These are phyloP conservation scores for Noctua janthina DNA, from an alignment of 2,888 invertebrate species.

Conservation along the genomic window DNA sequence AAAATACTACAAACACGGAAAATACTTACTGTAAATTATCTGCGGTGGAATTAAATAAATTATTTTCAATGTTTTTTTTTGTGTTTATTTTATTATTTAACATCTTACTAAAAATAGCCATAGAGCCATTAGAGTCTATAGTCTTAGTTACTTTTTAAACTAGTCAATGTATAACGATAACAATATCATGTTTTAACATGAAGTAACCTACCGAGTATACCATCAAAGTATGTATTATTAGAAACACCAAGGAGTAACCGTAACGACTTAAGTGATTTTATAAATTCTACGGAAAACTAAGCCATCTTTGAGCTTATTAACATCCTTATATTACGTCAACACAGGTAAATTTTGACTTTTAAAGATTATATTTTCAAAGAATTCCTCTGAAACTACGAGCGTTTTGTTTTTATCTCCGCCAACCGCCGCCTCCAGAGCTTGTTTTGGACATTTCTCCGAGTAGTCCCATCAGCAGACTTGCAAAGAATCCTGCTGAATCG, in stretches of 20 bases:
- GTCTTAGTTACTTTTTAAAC: slow-evolving; percentile 5
- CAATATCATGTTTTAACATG: slow-evolving; percentile 1
- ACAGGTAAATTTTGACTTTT: slow-evolving; percentile 16
- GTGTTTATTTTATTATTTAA: slow-evolving; percentile 12
- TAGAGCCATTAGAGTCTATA: neutral
- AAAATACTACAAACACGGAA: slow-evolving; percentile 19
- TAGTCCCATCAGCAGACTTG: slow-evolving; percentile 80
- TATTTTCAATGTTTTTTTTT: neutral
- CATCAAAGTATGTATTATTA: neutral
- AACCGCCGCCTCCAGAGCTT: slow-evolving; percentile 79
- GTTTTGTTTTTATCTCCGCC: slow-evolving; percentile 64
- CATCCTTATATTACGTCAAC: neutral
- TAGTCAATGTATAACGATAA: slow-evolving; percentile 18
- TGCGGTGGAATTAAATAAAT: slow-evolving; percentile 14
- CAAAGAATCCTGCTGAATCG: slow-evolving; percentile 83
- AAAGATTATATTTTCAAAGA: neutral
- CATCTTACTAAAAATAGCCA: neutral
- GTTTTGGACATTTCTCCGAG: slow-evolving; percentile 86
- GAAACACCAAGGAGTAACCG: neutral
- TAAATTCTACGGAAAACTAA: neutral
- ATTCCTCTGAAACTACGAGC: neutral
- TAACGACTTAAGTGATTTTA: neutral
- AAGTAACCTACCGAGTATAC: neutral
- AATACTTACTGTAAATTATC: slow-evolving; percentile 33
- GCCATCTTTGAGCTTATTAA: neutral